Evolutionary conservation across 2,113 vertebrate genomes (phyloP).

Genomic region (Tonatia bakeri): DNA sequence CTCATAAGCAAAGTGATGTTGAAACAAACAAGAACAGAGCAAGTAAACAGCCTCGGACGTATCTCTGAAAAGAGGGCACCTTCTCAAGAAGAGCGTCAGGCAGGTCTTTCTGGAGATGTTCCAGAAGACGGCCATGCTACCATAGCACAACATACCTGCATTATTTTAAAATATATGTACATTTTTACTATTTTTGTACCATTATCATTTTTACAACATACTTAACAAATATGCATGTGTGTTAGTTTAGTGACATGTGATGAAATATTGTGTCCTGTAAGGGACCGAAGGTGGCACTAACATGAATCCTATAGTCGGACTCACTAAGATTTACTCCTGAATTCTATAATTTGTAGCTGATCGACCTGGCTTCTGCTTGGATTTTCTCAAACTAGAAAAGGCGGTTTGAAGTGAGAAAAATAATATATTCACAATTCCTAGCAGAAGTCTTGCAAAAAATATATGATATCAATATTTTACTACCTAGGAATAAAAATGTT

Average conservation of each 20-base stretch:
- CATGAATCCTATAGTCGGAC: background rate
- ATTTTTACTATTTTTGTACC: background rate
- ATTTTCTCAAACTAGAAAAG: background rate
- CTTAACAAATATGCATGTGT: background rate
- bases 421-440: background rate
- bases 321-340: background rate
- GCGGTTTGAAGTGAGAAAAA: background rate
- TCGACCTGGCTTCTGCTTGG: background rate
- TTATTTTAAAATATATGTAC: background rate
- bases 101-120: too few relatives aligned
- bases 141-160: background rate
- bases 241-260: background rate
- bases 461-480: background rate
- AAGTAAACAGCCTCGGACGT: rapidly evolving
- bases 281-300: background rate
- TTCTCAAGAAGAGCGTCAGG: too few relatives aligned
- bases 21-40: too few relatives aligned
- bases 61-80: too few relatives aligned
- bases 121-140: rapidly evolving
- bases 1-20: too few relatives aligned
- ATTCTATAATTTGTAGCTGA: background rate
- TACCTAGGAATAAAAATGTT: background rate
- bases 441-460: background rate
- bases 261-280: background rate
- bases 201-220: background rate